phyloP scores from a whole-genome alignment of 2,113 vertebrate species.

The Muscicapa adusta region DNA sequence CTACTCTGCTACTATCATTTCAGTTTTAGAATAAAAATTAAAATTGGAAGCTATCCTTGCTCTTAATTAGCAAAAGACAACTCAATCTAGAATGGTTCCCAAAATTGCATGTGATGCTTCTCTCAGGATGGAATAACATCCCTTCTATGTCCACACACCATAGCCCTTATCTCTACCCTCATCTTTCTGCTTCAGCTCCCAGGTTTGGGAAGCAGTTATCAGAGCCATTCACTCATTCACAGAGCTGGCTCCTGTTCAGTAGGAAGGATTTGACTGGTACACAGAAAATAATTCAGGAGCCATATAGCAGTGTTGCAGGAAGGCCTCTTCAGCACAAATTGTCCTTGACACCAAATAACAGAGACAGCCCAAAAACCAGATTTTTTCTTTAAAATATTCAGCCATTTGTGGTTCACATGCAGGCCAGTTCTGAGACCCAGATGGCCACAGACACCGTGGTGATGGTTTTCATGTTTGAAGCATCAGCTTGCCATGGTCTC shows the following conservation, averaged over 20 bases:
- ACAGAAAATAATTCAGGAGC: background rate
- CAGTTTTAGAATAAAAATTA: background rate
- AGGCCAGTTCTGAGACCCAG: background rate
- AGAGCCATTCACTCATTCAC: background rate
- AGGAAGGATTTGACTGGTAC: background rate
- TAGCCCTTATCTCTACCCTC: background rate
- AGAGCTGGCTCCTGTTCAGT: background rate
- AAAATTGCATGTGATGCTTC: background rate
- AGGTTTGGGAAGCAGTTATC: background rate
- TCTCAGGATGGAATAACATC: background rate
- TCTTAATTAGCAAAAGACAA: background rate
- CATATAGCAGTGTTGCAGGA: background rate
- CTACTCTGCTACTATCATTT: background rate
- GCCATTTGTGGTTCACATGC: background rate
- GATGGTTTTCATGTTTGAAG: background rate
- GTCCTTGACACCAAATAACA: background rate
- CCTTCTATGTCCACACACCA: background rate
- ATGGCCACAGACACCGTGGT: background rate
- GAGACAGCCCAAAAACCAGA: fast-evolving
- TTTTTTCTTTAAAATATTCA: background rate
- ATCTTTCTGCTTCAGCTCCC: background rate
- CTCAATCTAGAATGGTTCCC: background rate
- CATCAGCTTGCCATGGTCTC: background rate
- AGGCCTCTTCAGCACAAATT: background rate
- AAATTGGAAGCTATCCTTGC: background rate